Evolutionary conservation across 1,140 invertebrate genomes (phyloP), one percentile per base, ranked within the genome.

Genomic region (Pentalonia nigronervosa): DNA sequence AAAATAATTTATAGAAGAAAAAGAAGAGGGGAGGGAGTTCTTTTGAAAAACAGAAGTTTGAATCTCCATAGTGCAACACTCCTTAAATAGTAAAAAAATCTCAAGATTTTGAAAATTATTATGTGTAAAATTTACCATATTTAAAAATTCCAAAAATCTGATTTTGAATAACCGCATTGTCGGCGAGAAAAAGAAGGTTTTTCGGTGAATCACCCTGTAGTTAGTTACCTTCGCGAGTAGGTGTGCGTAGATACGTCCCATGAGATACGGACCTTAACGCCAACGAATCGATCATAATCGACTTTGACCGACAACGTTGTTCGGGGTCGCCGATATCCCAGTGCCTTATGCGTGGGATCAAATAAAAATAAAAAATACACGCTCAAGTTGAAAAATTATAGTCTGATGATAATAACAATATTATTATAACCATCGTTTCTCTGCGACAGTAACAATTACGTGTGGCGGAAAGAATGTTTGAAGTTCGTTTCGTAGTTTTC

Each of bases 281-380:
- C 14, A 76, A 76, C 60, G n/a, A 76, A 76, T 76, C 60, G 60
- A 76, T 76, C 60, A n/a, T 76, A 76, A 76, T 76, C n/a, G 60
- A 76, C 60, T 53, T 53, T 76, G 60, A 76, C 60, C 60, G 60
- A 76, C n/a, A 30, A 76, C 4, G 60, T 76, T 76, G 4, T 76
- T 14, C 11, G 14, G 60, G 14, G 60, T 76, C 60, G 14, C 30
- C 60, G 60, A 76, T 76, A n/a, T 76, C 14, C 60, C 60, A 4
- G n/a, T 76, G 14, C n/a, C 60, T 14, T 76, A 76, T 76, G 60
- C 14, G 60, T 76, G 60, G 60, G 60, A 76, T 76, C 60, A 76
- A 76, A 67, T 17, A 67, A 56, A 56, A 56, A 25, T 9, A 56
- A 67, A 30, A 67, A n/a, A 76, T 76, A n/a, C 60, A 76, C n/a